Percentiles rank a stretch among this genome's conserved stretches.
Evolutionary conservation across 2,113 vertebrate genomes (phyloP).

Genomic region (Gallinago jamesoni): DNA sequence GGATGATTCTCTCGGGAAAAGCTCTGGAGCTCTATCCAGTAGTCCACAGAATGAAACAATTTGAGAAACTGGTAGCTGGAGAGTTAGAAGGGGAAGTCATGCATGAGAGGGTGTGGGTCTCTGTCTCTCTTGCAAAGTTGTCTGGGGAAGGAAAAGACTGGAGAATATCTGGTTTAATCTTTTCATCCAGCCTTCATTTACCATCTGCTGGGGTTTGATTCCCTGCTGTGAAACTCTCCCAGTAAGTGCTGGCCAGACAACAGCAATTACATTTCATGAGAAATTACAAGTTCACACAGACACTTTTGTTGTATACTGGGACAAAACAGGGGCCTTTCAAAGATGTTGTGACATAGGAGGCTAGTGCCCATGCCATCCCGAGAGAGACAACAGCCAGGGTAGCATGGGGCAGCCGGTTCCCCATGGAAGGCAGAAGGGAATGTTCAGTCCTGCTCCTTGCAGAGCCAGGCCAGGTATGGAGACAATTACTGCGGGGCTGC

Average conservation of each 20-base stretch:
- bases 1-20: not conserved
- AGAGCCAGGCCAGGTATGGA: not conserved
- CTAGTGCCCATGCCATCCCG: not conserved
- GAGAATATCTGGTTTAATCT: constrained; percentile 53
- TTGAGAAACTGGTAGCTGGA: constrained; percentile 25
- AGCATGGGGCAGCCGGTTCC: not conserved
- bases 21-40: not conserved
- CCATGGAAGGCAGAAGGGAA: not conserved
- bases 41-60: constrained; percentile 38
- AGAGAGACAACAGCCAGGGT: not conserved
- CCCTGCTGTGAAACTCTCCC: constrained; percentile 50
- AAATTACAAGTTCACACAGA: constrained; percentile 38
- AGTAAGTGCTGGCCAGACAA: constrained; percentile 61
- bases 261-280: constrained; percentile 51
- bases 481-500: not conserved
- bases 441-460: not conserved
- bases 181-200: constrained; percentile 53
- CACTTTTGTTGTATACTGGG: not conserved
- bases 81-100: constrained; percentile 37
- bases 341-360: constrained; percentile 37
- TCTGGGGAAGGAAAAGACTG: constrained; percentile 46
- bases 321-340: constrained; percentile 26
- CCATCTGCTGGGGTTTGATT: constrained; percentile 46
- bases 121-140: constrained; percentile 24
- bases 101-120: constrained; percentile 39